Evolutionary conservation across 2,113 vertebrate genomes (phyloP).

Genomic region (Anthoscopus minutus): DNA sequence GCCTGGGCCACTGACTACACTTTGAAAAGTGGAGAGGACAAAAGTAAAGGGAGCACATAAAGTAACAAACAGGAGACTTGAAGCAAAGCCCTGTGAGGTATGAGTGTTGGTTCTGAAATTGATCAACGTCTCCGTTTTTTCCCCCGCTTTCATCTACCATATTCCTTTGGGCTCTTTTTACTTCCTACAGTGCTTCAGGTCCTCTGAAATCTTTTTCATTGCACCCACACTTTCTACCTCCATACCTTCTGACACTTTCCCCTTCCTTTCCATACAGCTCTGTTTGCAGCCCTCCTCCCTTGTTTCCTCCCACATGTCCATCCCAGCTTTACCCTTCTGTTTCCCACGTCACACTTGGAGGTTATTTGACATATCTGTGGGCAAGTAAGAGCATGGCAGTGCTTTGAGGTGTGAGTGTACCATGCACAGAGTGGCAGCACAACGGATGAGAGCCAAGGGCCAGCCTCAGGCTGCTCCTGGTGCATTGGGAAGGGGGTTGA

Average conservation of each 20-base stretch:
- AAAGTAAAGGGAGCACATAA: neutral
- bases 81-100: neutral
- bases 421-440: neutral
- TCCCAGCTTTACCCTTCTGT: neutral
- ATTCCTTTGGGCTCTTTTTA: neutral
- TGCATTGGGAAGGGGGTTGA: neutral
- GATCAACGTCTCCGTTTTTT: neutral
- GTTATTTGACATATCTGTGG: neutral
- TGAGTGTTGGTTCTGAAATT: neutral
- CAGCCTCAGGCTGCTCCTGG: neutral
- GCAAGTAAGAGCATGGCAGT: neutral
- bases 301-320: neutral
- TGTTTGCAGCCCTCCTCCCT: neutral
- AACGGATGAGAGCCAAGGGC: neutral
- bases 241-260: neutral
- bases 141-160: neutral
- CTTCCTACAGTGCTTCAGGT: neutral
- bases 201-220: neutral
- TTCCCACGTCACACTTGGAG: neutral
- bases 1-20: neutral
- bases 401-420: neutral
- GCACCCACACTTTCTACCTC: neutral
- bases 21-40: neutral
- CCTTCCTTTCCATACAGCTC: neutral
- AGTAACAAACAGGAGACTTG: fast-evolving